Base-by-base conservation (phyloP, 1,140 invertebrate species). In the Eupristina koningsbergeri region DNA sequence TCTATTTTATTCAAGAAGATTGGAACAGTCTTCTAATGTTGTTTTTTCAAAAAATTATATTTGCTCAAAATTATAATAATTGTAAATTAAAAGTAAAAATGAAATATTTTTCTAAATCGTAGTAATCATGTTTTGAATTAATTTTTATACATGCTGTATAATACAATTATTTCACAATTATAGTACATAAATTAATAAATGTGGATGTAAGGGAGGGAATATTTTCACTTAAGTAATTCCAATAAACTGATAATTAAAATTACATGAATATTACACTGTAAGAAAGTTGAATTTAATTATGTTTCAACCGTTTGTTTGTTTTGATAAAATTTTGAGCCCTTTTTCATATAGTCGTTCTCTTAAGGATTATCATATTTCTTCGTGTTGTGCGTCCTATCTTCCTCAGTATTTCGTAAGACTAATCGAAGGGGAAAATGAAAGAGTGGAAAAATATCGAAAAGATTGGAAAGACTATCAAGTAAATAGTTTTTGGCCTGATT, bases 401-500 rank as follows among this genome's bases (percentile, higher is more conserved):
- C 50, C 50, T 31, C 3, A n/a, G 19, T 6, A 31, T 9, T 45
- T 29, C 7, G 0, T 17, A 11, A 26, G 29, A 19, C 3, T 50
- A 50, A 74, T 0, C 1, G 19, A 58, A 61, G 19, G 31, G 11
- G 17, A 58, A n/a, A 61, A 29, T 11, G 15, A 36, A 61, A 39
- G 19, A 74, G 5, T 8, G 39, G 50, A 76, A 47, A 58, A 61
- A 39, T 9, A 39, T 34, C 3, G 0, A n/a, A 6, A 58, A 61
- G n/a, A 76, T 26, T 58, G 34, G 0, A n/a, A 78, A 31, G 58
- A 31, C 47, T 34, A 26, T 31, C 11, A 19, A 39, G 50, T 0
- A 53, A 61, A 61, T 41, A 73, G 47, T 71, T 80, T 80, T 73
- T 22, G 26, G 64, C 26, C 47, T n/a, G 26, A 63, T 78, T 15